A percentile compares a stretch with the other conserved stretches of the same genome.
Conservation (phyloP, 2,888 invertebrate genomes). For the Himalopsyche japonica region DNA sequence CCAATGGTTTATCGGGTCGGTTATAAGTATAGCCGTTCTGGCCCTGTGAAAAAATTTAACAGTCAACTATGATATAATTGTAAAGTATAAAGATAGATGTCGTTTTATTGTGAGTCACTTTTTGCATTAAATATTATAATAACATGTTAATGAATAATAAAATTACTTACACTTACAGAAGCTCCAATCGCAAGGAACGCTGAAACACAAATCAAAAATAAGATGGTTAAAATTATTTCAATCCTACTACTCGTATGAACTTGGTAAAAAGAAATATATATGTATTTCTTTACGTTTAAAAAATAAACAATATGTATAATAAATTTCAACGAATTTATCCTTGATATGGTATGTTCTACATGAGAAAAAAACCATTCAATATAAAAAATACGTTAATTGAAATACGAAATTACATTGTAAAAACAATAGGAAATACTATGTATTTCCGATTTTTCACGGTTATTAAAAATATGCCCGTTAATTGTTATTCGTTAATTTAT, state of each 20-base stretch:
- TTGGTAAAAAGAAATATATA: too few relatives aligned
- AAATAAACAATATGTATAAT: not conserved
- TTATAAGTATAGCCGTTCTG: conserved; percentile 79
- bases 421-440: not conserved
- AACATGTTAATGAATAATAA: not conserved
- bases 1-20: conserved; percentile 67
- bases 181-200: conserved; percentile 35
- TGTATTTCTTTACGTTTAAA: too few relatives aligned
- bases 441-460: not conserved
- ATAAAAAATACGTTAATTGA: not conserved
- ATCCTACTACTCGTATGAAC: too few relatives aligned
- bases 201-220: conserved; percentile 29
- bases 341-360: not conserved
- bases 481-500: not conserved
- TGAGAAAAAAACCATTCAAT: not conserved
- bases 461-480: not conserved
- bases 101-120: too few relatives aligned
- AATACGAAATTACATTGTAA: not conserved
- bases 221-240: too few relatives aligned
- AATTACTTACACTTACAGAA: conserved; percentile 37
- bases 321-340: not conserved
- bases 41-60: conserved; percentile 50
- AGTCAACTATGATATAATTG: not conserved
- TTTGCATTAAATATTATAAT: too few relatives aligned
- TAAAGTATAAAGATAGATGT: conserved; percentile 5